Evolutionary conservation across 2,888 invertebrate genomes (phyloP), one percentile per base, ranked within the genome.

Genomic region (Leptinotarsa tumamoca): DNA sequence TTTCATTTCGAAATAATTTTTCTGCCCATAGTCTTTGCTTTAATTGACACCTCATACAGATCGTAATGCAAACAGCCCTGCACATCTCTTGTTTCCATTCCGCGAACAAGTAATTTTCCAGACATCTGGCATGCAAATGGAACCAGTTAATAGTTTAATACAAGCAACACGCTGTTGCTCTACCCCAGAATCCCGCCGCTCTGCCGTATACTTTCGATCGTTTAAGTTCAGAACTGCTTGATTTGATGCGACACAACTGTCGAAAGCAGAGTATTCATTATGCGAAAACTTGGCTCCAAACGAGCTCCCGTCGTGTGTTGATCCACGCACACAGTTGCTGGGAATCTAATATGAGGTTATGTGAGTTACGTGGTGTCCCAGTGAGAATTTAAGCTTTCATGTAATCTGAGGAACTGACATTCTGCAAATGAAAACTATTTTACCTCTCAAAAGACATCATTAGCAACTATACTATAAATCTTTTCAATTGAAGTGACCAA

Each of bases 151-250:
- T 63, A 63, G 43, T 63, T 63, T 63, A 33, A 33, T 63, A 33
- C n/a, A 27, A 63, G 63, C 43, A 33, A 63, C 63, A 43, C 27
- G 63, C 63, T 63, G 63, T 63, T n/a, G 33, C 7, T 33, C n/a
- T 63, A 43, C n/a, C 21, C 63, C 43, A 43, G 43, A n/a, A 14
- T 43, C 43, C 18, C 63, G n/a, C 63, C 3, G 63, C 4, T 27
- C 14, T 63, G 63, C 72, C 72, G 72, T 66, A 43, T 56, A 56
- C 69, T 71, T 70, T 74, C 71, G 67, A 71, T 67, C 67, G 74
- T 54, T 52, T 23, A 14, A 27, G 27, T 58, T 52, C 72, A 13
- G 49, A 71, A 72, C 58, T 58, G 58, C 21, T 58, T 67, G 72
- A 49, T 33, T 66, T 18, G 72, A 56, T 67, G 5, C 67, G 67